Base-by-base conservation (phyloP, 1,140 invertebrate genomes). In the Zaprionus taronus region DNA sequence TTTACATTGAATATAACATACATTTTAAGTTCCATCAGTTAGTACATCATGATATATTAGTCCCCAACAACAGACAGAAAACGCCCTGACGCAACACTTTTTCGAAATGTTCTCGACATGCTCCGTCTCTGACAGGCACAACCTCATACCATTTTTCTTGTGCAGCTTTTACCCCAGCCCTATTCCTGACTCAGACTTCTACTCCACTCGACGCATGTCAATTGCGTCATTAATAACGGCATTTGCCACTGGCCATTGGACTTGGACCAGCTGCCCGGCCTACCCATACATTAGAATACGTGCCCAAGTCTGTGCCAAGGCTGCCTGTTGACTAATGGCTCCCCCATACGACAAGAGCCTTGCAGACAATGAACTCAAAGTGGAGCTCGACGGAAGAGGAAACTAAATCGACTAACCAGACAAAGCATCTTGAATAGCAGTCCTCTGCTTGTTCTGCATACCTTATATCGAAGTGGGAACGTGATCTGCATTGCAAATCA, bases 221-320 rank as follows among this genome's bases (percentile, higher is more conserved):
- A 87, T 81, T 87, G 84, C 78, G 79, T 83, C 84, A 87, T 87
- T 87, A 87, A 87, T 89, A 89, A 87, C 72, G 66, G 56, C 84
- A 75, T 83, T 85, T 70, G 72, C 76, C 78, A 74, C 44, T 62
- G 60, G 69, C 61, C 64, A 47, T 47, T 26, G 34, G 56, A 28
- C 44, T 34, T 12, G 55, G 22, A 47, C 62, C 61, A 61, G 55
- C 71, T 69, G 49, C 34, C 31, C 64, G 63, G 67, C 47, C 49
- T 57, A 66, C 36, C 55, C 64, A 80, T 75, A 83, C 64, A 79
- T 89, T 64, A 76, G 79, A 44, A 62, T 63, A 62, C 69, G 66
- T 77, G 61, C 68, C 64, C 68, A 76, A 76, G 64, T 67, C 38
- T 71, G 49, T 62, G 51, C 47, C 47, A 51, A 24, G 47, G 34